phyloP scores from a whole-genome alignment of 2,113 vertebrate genomes.

The Sitta europaea region DNA sequence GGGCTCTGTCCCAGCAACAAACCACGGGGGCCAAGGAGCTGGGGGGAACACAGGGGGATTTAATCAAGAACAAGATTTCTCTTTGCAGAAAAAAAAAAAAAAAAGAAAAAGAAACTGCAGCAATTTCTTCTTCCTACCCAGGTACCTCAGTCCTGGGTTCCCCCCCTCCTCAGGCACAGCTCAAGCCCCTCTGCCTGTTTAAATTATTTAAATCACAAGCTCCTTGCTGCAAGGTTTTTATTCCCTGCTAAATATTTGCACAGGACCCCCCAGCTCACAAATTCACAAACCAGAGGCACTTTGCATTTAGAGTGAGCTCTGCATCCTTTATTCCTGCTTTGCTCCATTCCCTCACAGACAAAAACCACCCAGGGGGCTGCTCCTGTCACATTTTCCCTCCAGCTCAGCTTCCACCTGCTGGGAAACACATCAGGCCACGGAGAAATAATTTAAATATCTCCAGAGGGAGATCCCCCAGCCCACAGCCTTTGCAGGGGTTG shows the following conservation, averaged over 20 bases:
- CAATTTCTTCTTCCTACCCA: background rate
- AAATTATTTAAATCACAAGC: background rate
- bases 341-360: background rate
- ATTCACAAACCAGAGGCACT: background rate
- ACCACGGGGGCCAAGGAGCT: accelerated
- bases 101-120: background rate
- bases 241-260: background rate
- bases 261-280: background rate
- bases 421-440: background rate
- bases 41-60: background rate
- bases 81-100: background rate
- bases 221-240: background rate
- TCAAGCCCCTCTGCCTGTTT: background rate
- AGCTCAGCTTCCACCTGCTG: background rate
- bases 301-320: background rate
- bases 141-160: background rate
- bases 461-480: background rate
- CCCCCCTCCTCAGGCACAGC: background rate
- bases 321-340: background rate
- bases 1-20: background rate
- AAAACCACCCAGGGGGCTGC: background rate
- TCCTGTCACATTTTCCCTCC: background rate
- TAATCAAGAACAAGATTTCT: background rate
- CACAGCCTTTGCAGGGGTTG: background rate
- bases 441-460: background rate